A percentile compares a stretch with the other conserved stretches of the same genome.
phyloP scores from a whole-genome alignment of 2,113 vertebrate species.

The Scolopax mira region DNA sequence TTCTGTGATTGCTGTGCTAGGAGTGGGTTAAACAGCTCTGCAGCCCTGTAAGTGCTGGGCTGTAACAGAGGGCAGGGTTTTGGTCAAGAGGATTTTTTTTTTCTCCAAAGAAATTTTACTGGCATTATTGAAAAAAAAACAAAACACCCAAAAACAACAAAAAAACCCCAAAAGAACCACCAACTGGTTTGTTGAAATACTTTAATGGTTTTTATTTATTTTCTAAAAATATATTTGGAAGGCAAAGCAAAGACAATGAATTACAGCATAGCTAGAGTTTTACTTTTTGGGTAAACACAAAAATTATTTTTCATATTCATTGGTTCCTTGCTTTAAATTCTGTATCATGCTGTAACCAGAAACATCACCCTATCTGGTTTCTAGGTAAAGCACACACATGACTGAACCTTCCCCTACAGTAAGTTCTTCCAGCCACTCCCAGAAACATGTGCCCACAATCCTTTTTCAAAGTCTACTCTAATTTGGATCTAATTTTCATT shows the following conservation, averaged over 20 bases:
- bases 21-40: slow-evolving; percentile 41
- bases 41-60: neutral
- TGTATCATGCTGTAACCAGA: slow-evolving; percentile 43
- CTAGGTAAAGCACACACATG: neutral
- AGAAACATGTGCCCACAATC: neutral
- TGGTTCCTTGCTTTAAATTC: slow-evolving; percentile 22
- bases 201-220: slow-evolving; percentile 30
- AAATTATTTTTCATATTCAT: slow-evolving; percentile 28
- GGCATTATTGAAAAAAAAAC: neutral
- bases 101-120: slow-evolving; percentile 12
- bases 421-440: slow-evolving; percentile 39
- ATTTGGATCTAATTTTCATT: slow-evolving; percentile 10
- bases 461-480: neutral
- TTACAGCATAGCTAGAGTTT: neutral
- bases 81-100: neutral
- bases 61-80: neutral
- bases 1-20: neutral
- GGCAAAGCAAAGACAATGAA: slow-evolving; percentile 6
- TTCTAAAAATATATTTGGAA: slow-evolving; percentile 54
- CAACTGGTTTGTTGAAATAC: neutral
- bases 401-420: slow-evolving; percentile 15
- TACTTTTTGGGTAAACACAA: slow-evolving; percentile 32
- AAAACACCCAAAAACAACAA: neutral
- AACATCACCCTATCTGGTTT: slow-evolving; percentile 36
- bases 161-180: neutral